Evolutionary conservation across 2,888 invertebrate species (phyloP).

Genomic region (Cephalotes varians): DNA sequence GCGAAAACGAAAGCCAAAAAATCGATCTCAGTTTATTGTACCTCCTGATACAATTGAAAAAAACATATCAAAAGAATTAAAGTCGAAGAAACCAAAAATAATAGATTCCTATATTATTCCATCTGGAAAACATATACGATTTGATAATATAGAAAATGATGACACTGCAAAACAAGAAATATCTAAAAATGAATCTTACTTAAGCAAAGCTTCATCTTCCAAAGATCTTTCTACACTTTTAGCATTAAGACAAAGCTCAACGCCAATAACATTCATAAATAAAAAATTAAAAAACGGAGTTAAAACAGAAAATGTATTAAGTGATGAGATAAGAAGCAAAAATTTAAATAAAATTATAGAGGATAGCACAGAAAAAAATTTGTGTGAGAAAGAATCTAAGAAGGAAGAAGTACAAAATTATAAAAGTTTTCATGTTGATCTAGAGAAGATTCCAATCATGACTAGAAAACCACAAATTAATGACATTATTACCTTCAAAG

Average conservation of each 20-base stretch:
- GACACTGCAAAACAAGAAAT: constrained; percentile 36
- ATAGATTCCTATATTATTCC: constrained; percentile 71
- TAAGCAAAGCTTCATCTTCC: constrained; percentile 22
- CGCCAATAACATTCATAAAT: constrained; percentile 75
- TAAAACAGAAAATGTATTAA: constrained; percentile 6
- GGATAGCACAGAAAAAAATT: constrained; percentile 1
- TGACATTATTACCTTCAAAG: constrained; percentile 76
- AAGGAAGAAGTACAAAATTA: not conserved
- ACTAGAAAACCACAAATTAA: constrained; percentile 53
- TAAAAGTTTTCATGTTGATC: constrained; percentile 20
- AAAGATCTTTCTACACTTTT: constrained; percentile 73
- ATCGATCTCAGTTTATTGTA: not conserved
- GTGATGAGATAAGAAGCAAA: constrained; percentile 29
- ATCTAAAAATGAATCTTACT: constrained; percentile 19
- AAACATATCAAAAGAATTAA: constrained; percentile 70
- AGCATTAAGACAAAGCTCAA: constrained; percentile 75
- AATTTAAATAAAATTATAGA: not conserved
- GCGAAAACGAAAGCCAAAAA: constrained; percentile 65
- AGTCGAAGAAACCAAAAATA: constrained; percentile 76
- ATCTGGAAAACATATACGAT: constrained; percentile 79
- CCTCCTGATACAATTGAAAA: constrained; percentile 6
- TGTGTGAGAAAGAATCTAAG: not conserved
- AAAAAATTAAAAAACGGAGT: constrained; percentile 55
- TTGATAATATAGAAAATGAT: constrained; percentile 62
- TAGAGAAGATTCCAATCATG: constrained; percentile 51